Conservation (phyloP, 1,140 invertebrate genomes). For the Bombus vancouverensis region DNA sequence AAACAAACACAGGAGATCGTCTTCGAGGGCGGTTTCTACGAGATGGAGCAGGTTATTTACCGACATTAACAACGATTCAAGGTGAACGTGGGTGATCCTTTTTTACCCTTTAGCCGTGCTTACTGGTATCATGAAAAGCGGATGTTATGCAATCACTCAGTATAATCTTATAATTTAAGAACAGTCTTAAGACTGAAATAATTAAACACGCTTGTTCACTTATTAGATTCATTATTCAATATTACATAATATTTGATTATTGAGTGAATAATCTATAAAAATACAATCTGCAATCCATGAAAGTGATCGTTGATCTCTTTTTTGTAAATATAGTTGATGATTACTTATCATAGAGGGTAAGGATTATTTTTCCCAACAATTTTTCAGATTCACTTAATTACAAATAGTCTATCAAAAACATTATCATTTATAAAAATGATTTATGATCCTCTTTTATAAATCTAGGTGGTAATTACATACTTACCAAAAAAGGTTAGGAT, state of each 20-base stretch:
- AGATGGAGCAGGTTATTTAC: neutral
- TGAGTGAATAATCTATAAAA: too few species aligned
- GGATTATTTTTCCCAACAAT: neutral
- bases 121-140: neutral
- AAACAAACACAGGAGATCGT: slow-evolving; percentile 47
- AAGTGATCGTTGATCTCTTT: neutral
- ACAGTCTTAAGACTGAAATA: neutral
- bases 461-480: too few species aligned
- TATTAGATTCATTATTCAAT: neutral
- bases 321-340: neutral
- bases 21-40: slow-evolving; percentile 3
- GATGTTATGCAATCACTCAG: slow-evolving; percentile 14
- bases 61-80: neutral
- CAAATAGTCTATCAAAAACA: neutral
- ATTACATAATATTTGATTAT: too few species aligned
- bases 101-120: neutral
- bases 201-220: neutral
- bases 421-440: too few species aligned
- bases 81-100: slow-evolving; percentile 18
- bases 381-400: neutral
- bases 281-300: too few species aligned
- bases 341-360: neutral
- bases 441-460: too few species aligned
- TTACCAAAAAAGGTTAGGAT: too few species aligned
- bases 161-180: neutral